Evolutionary conservation across 2,797 vertebrate genomes (phyloP), one percentile per base, ranked within the genome.

Genomic region (Babyrousa celebensis): DNA sequence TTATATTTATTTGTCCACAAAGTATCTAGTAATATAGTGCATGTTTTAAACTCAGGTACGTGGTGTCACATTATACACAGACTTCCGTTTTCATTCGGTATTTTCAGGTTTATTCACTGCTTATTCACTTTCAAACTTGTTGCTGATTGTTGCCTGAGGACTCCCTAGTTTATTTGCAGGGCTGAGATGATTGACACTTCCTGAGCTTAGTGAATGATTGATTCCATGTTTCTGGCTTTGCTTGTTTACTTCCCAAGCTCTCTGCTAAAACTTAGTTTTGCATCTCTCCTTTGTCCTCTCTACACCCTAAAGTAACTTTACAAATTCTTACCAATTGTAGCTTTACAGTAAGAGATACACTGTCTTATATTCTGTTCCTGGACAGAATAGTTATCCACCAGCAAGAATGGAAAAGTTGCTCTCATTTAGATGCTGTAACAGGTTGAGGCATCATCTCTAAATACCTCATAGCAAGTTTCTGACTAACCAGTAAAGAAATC

Each of bases 401-500:
- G 40, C 32, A 65, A 36, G 79, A 25, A 40, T 29, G 29, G 74
- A 74, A 79, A 83, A 32, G 36, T 58, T 32, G 9, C 58, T 88
- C n/a, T 60, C 8, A 14, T 25, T 75, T 14, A 27, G 68, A 48
- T 90, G 4, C 62, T 77, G 0, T 43, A 21, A 65, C 29, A 70
- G 20, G 20, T 65, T 23, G 63, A 43, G 52, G 29, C 20, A 40
- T 71, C n/a, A 62, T 48, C 36, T 83, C 27, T 89, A n/a, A 90
- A 74, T 79, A 40, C 43, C 40, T 91, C 12, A 14, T 18, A 75
- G 18, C 16, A 29, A 56, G 40, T 74, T 72, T 94, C 79, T 75
- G 36, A 71, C 27, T 88, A 82, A 58, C 63, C 23, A 60, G 56
- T 80, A 84, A 89, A 87, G 82, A 86, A 89, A 43, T 84, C 27